Percentiles rank a stretch among this genome's conserved stretches.
Evolutionary conservation across 2,888 invertebrate species (phyloP).

Genomic region (Hirtodrosophila alboralis): DNA sequence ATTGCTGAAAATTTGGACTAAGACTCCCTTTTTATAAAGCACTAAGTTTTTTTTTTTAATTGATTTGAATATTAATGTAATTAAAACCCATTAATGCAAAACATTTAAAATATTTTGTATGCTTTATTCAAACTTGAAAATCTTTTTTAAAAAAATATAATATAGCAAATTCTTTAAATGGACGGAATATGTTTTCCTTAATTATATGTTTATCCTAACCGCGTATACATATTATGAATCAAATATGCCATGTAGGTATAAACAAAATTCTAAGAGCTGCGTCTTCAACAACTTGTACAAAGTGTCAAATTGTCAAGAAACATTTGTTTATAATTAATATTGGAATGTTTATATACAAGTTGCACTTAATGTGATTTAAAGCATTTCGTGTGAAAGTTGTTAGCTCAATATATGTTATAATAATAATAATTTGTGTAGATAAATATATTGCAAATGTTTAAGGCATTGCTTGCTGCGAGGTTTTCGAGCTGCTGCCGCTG

Average conservation of each 20-base stretch:
- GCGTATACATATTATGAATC: constrained; percentile 7
- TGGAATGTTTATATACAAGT: constrained; percentile 4
- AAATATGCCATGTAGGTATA: constrained; percentile 19
- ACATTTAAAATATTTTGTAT: too few relatives aligned
- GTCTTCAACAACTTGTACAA: constrained; percentile 25
- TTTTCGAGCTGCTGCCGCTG: constrained; percentile 13
- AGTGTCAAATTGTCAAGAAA: constrained; percentile 28
- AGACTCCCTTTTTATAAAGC: too few relatives aligned
- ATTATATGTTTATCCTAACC: constrained; percentile 12
- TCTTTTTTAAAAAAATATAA: too few relatives aligned
- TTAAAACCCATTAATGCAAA: too few relatives aligned
- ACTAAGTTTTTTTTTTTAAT: too few relatives aligned
- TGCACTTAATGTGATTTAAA: constrained; percentile 25
- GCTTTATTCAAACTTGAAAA: neutral
- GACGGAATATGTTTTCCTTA: constrained; percentile 27
- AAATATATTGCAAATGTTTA: neutral
- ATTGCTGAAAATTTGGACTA: too few relatives aligned
- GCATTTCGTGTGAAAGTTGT: constrained; percentile 21
- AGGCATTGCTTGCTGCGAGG: constrained; percentile 16
- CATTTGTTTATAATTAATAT: constrained; percentile 7
- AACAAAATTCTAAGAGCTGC: constrained; percentile 7
- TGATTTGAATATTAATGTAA: too few relatives aligned
- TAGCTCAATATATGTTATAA: neutral
- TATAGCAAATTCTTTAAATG: too few relatives aligned
- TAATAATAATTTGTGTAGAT: too few relatives aligned